Evolutionary conservation across 1,140 invertebrate species (phyloP).

Genomic region (Zaprionus capensis): DNA sequence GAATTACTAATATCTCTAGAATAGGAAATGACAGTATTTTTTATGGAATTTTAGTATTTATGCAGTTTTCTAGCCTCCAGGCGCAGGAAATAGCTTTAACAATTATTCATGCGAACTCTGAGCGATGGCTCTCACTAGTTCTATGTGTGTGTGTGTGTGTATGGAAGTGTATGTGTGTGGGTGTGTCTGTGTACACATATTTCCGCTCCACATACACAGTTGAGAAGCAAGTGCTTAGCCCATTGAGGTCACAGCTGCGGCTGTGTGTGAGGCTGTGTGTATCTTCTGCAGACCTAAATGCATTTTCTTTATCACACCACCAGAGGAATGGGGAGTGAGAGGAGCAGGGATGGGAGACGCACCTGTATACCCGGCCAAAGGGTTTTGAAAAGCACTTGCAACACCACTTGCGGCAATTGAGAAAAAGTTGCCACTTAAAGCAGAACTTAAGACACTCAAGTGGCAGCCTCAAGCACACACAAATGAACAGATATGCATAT

Average conservation of each 20-base stretch:
- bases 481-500: conserved; percentile 56
- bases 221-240: conserved; percentile 45
- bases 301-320: conserved; percentile 57
- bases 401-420: conserved; percentile 74
- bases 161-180: background rate
- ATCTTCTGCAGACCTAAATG: conserved; percentile 56
- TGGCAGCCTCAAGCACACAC: conserved; percentile 46
- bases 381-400: conserved; percentile 51
- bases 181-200: conserved; percentile 18
- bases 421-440: conserved; percentile 75
- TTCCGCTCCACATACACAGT: conserved; percentile 61
- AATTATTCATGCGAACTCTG: conserved; percentile 41
- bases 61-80: background rate
- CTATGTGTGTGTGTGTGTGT: background rate
- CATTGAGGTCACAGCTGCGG: conserved; percentile 70
- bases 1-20: background rate
- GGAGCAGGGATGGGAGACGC: background rate
- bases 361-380: conserved; percentile 35
- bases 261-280: conserved; percentile 18
- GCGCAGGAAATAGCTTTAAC: conserved; percentile 5
- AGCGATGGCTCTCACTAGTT: conserved; percentile 11
- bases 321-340: background rate
- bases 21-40: background rate
- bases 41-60: background rate
- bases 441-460: conserved; percentile 78